Base-by-base conservation (phyloP, 2,797 vertebrate species). In the Rallus crepitans region DNA sequence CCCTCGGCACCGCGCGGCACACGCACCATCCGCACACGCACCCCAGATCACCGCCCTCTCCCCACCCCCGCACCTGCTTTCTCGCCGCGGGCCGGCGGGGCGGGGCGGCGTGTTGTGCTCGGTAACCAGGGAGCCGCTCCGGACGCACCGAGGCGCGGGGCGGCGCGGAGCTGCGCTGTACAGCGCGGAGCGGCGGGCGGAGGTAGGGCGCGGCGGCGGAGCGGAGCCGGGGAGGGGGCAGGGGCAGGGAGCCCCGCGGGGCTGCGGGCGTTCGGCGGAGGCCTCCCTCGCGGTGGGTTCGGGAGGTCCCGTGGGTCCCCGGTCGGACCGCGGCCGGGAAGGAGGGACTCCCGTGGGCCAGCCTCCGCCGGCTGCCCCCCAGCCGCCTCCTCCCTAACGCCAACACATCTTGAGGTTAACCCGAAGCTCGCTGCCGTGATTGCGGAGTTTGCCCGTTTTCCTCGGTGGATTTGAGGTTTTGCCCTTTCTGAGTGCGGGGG, bases 91-190 rank as follows among this genome's bases (percentile, higher is more conserved):
- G 50, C 25, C 50, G 12, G 79, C 24, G 73, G 87, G 60, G 84
- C 47, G 81, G 77, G 30, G 71, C 23, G 78, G 35, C 9, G 64
- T 90, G 95, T 90, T 80, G 97, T 81, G n/a, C 83, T 91, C 85
- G 28, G 97, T 97, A 93, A 91, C 98, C 96, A 87, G 89, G 97
- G 95, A 95, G 93, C 95, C 94, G 15, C 55, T 28, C 35, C 13
- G 35, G 42, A 66, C 33, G 52, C 66, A 4, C 31, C 13, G 68
- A 65, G 48, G 31, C 40, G 79, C 86, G 82, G 78, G 35, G 81
- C 50, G 4, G 64, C 6, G 56, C 56, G 56, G 56, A 23, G 55
- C n/a, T 3, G 31, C 17, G 52, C 52, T 16, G 52, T 15, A 11
- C 39, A 42, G 42, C 42, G 42, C 42, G 42, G 42, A 42, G 42